Evolutionary conservation across 2,797 vertebrate species (phyloP).

Genomic region (Myotis planiceps): DNA sequence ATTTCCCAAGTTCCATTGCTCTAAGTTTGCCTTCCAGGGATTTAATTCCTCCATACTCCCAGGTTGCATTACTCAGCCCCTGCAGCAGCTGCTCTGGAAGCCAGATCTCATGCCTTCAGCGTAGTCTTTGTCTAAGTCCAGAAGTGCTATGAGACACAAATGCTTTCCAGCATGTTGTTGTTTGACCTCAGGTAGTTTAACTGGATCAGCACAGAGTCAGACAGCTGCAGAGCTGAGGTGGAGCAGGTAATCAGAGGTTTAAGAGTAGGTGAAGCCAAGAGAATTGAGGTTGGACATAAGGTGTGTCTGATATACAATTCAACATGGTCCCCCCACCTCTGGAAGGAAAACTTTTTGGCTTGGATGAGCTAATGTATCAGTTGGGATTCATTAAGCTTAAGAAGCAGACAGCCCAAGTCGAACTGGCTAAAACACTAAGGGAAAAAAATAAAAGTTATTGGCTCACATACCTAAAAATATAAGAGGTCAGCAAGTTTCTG

Average conservation of each 20-base stretch:
- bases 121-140: not conserved
- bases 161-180: not conserved
- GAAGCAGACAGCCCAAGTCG: not conserved
- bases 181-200: not conserved
- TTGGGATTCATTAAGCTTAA: not conserved
- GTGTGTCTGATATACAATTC: not conserved
- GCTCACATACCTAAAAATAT: not conserved
- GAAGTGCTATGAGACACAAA: not conserved
- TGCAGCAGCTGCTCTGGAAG: not conserved
- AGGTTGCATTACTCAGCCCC: not conserved
- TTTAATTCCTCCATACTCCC: not conserved
- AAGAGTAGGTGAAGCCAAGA: not conserved
- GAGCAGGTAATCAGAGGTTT: not conserved
- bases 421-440: not conserved
- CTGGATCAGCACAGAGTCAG: not conserved
- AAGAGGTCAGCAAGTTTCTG: not conserved
- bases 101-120: not conserved
- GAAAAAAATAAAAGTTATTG: not conserved
- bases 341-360: not conserved
- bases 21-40: not conserved
- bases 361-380: not conserved
- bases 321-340: not conserved
- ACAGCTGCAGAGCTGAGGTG: not conserved
- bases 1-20: not conserved
- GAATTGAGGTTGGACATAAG: not conserved